These are phyloP conservation scores for Camelus dromedarius DNA, from an alignment of 2,113 vertebrate species.

Conservation along the genomic window DNA sequence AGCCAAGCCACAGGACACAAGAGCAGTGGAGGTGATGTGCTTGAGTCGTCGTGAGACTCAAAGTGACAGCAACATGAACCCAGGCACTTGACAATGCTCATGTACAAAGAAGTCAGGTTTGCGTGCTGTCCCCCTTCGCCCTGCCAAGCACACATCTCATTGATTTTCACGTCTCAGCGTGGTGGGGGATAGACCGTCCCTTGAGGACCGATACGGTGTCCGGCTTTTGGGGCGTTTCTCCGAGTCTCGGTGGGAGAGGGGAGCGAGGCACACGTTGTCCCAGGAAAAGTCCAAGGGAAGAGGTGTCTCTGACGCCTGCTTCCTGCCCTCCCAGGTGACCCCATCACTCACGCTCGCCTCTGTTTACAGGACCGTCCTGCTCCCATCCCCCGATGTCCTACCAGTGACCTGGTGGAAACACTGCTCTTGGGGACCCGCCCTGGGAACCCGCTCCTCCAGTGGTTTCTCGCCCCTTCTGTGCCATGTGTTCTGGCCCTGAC, in stretches of 20 bases:
- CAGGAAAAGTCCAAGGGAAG: not conserved
- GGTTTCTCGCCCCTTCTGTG: no score
- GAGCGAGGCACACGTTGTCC: accelerated
- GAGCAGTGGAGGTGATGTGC: accelerated
- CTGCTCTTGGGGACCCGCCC: accelerated
- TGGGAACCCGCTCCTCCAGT: no score
- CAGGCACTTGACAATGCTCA: no score
- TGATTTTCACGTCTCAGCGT: no score
- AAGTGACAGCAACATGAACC: not conserved
- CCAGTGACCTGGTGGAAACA: no score
- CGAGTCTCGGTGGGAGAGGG: not conserved
- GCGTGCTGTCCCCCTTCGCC: no score
- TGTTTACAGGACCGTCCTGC: not conserved
- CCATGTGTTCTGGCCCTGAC: accelerated
- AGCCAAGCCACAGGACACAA: not conserved
- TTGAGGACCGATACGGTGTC: not conserved
- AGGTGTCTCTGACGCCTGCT: accelerated
- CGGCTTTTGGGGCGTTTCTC: accelerated
- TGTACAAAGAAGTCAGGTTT: no score
- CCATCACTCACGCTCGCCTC: not conserved
- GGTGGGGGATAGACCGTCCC: accelerated
- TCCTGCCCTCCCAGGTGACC: accelerated
- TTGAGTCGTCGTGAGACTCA: accelerated
- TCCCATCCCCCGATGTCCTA: not conserved
- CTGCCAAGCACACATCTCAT: no score